Evolutionary conservation across 2,797 vertebrate genomes (phyloP), one percentile per base, ranked within the genome.

Genomic region (Enteromius treurensis): DNA sequence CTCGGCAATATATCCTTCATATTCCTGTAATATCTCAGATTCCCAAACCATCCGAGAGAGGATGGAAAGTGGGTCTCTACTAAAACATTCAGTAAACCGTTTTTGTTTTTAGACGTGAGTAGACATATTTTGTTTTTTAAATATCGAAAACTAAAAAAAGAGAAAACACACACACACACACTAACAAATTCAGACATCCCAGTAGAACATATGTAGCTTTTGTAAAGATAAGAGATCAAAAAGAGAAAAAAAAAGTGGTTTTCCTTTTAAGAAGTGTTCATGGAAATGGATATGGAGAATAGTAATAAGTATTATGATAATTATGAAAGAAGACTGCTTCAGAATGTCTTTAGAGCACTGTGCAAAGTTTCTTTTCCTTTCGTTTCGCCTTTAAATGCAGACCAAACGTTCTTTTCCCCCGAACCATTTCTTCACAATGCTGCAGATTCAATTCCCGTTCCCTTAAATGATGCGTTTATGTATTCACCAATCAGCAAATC

Each of bases 191-290:
- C 91, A 92, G 94, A 92, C 92, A 93, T 95, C 94, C 94, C 94
- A 95, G 94, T 95, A 95, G 93, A 95, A 92, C 90, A 95, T 91
- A 93, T 95, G 95, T 96, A 96, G 95, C 95, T 94, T 96, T 95
- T 95, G 90, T 94, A 93, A 94, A 91, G 87, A 92, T 69, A 53
- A 89, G 79, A 76, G 79, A 84, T 82, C 69, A 80, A 85, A 86
- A 65, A 81, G 73, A 84, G 67, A 77, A 64, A 51, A 42, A 74
- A 89, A 85, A 83, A 85, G 89, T 92, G 91, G 91, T 93, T 94
- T 93, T 94, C 83, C 84, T 93, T 94, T 93, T 76, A 86, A 93
- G 90, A 94, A 91, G 91, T 91, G 92, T 92, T 93, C 84, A 83
- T 71, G 53, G 34, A 64, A 86, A 89, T 53, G 88, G 90, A 92